phyloP scores from a whole-genome alignment of 1,140 invertebrate species.

The Galendromus occidentalis region DNA sequence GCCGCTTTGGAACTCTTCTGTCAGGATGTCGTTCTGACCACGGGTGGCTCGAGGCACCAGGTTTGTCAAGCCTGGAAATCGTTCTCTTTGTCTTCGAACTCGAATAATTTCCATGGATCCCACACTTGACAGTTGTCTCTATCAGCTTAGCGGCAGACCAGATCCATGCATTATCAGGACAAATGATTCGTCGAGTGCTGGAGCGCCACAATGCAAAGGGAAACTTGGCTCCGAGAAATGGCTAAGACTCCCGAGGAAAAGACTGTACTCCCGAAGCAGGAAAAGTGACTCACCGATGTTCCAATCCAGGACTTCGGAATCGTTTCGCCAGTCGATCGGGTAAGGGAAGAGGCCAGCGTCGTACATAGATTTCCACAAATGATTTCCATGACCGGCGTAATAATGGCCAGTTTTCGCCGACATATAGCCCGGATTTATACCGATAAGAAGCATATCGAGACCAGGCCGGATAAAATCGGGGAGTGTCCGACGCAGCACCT shows the following conservation, averaged over 20 bases:
- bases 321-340: constrained; percentile 85
- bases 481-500: constrained; percentile 13
- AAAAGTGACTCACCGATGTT: constrained; percentile 47
- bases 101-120: background rate
- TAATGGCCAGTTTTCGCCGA: constrained; percentile 93
- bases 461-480: background rate
- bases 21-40: background rate
- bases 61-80: background rate
- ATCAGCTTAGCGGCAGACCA: background rate
- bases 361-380: constrained; percentile 96
- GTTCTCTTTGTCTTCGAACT: background rate
- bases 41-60: background rate
- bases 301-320: constrained; percentile 71
- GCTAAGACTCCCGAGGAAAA: constrained; percentile 26
- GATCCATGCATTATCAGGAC: background rate
- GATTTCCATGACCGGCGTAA: constrained; percentile 92
- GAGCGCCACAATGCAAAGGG: background rate
- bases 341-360: constrained; percentile 77
- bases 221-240: no score
- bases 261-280: background rate
- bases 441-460: constrained; percentile 36
- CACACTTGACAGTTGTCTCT: background rate
- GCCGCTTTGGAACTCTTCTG: constrained; percentile 83
- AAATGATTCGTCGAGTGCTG: background rate
- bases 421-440: constrained; percentile 88